Evolutionary conservation across 1,140 invertebrate genomes (phyloP).

Genomic region (Hyles vespertilio): DNA sequence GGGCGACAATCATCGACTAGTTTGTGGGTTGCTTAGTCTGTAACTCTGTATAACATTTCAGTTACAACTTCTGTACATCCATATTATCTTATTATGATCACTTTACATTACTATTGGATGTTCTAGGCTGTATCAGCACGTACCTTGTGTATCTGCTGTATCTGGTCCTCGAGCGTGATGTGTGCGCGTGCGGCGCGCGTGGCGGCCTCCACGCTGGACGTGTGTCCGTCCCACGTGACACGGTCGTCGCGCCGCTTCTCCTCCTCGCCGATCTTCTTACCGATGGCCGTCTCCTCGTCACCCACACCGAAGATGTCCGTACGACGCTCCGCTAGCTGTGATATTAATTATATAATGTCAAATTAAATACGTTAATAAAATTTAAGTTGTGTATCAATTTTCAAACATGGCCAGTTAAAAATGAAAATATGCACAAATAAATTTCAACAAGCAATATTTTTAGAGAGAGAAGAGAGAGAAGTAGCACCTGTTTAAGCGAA

Average conservation of each 20-base stretch:
- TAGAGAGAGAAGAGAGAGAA: background rate
- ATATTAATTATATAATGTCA: background rate
- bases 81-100: too few species aligned
- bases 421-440: too few species aligned
- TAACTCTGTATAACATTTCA: too few species aligned
- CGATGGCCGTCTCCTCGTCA: slow-evolving; percentile 98
- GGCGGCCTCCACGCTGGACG: slow-evolving; percentile 93
- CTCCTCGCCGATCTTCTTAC: slow-evolving; percentile 99
- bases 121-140: too few species aligned
- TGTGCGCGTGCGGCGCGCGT: slow-evolving; percentile 94
- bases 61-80: too few species aligned
- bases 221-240: slow-evolving; percentile 99
- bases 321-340: slow-evolving; percentile 95
- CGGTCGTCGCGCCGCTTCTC: slow-evolving; percentile 92
- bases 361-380: too few species aligned
- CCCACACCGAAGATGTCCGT: slow-evolving; percentile 99
- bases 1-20: too few species aligned
- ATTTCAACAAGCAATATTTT: background rate
- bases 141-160: slow-evolving; percentile 95
- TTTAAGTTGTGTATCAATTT: too few species aligned
- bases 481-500: slow-evolving; percentile 84
- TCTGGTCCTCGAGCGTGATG: slow-evolving; percentile 97
- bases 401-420: too few species aligned
- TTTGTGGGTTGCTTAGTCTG: too few species aligned
- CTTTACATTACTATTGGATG: too few species aligned